Base-by-base conservation (phyloP, 2,888 invertebrate species). In the Poecilobothrus nobilitatus region DNA sequence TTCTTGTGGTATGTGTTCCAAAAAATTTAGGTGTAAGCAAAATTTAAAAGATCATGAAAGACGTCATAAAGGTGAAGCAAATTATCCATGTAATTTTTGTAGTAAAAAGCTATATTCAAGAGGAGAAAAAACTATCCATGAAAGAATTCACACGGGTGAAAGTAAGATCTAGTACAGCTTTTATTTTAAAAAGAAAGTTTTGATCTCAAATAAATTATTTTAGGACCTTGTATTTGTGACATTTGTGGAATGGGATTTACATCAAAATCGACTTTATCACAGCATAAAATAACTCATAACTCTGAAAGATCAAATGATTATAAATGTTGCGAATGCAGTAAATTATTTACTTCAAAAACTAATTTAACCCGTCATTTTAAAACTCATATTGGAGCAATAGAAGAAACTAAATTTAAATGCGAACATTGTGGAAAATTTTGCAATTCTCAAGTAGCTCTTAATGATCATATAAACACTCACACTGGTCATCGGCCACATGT, bases 401-500 rank as follows among this genome's bases (percentile, higher is more conserved):
- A 65, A 65, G 65, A 65, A 65, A 65, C 65, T 9, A 33, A 65
- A 10, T 65, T 33, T 37, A 33, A 65, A 20, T 65, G 65, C n/a
- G 9, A 37, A 10, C 34, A 65, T 33, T 65, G 65, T 65, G 65
- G 33, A 34, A 65, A 65, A 65, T 65, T n/a, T 65, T 65, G 33
- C 8, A 20, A 33, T 20, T 34, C 34, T 65, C n/a, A 33, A 65
- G 33, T 20, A 22, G n/a, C 65, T 15, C 20, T 65, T 8, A 65
- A 65, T n/a, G 65, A 65, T 65, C 65, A 65, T 37, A 34, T 65
- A 65, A 65, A 65, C 34, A 65, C 33, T 10, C 65, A 65, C 34
- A 65, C 65, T 7, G 65, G 65, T 7, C 34, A 33, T 7, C n/a
- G 65, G 6, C 65, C 65, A 9, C 33, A 65, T 27, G 9, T 34